Base-by-base conservation (phyloP, 2,113 vertebrate species). In the Eupsittula cactorum region DNA sequence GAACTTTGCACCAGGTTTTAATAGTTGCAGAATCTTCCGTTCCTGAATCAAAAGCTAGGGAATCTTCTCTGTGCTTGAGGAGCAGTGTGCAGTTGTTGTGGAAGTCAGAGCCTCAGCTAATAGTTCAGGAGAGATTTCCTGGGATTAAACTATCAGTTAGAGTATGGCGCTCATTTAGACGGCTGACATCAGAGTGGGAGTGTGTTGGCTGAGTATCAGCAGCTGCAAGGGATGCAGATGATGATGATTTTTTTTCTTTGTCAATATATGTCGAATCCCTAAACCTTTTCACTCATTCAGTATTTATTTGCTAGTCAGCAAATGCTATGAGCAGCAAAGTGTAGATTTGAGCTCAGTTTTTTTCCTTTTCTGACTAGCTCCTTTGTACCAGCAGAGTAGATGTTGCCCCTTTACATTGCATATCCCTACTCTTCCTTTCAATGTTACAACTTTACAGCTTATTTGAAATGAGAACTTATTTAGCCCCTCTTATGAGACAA, bases 41-140 rank as follows among this genome's bases (percentile, higher is more conserved):
- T 35, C 35, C 46, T 71, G 47, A 81, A 60, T 39, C 0, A 0
- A 80, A 90, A 90, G 31, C 29, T 64, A 41, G 28, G 16, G 39
- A 28, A 50, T 92, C 57, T 69, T 41, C 67, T 44, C 17, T 78
- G 49, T 50, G 39, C 63, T 73, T 46, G 42, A 78, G 69, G 23
- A 93, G 44, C 47, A 37, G 18, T 14, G 39, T 55, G 60, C 73
- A 63, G 68, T 92, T 95, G 41, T 47, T 87, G 39, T 71, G 71
- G 37, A 82, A 96, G 49, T 67, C 25, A 49, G 31, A 93, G 64
- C 52, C 44, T 82, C 0, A 2, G 5, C 41, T 88, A 67, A 42
- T 88, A 93, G 88, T 96, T 96, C 69, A 79, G 13, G 52, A 88
- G 76, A 93, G 93, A 93, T 94, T 97, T 96, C 92, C 93, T 93